Conservation (phyloP, 2,888 invertebrate genomes). For the Acleris laterana region DNA sequence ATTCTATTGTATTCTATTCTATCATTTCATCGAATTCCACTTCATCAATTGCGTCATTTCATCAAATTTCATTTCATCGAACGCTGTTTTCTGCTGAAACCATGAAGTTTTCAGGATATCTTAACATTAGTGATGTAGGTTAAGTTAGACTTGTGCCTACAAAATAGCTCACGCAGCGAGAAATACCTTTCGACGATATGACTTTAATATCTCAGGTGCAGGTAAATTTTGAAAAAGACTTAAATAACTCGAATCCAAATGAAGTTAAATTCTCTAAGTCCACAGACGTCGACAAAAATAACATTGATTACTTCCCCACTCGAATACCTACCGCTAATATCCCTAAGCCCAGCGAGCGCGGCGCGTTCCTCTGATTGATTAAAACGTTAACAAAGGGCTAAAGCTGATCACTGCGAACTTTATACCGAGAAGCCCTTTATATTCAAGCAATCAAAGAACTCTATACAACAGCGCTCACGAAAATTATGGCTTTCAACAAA, state of each 20-base stretch:
- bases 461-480: conserved; percentile 65
- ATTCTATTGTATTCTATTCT: no score
- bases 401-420: conserved; percentile 78
- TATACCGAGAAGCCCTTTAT: conserved; percentile 78
- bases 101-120: no score
- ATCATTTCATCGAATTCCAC: no score
- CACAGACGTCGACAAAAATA: neutral
- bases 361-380: conserved; percentile 76
- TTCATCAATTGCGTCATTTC: no score
- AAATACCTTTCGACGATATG: no score
- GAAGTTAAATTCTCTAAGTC: neutral
- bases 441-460: conserved; percentile 77
- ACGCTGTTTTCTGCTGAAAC: no score
- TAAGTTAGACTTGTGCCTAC: no score
- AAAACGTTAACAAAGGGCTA: conserved; percentile 82
- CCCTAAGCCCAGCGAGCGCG: conserved; percentile 45
- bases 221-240: neutral
- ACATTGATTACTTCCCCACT: conserved; percentile 28
- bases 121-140: no score
- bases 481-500: conserved; percentile 64
- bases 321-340: conserved; percentile 37
- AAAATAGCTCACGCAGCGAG: no score
- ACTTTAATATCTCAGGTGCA: no score
- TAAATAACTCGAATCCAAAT: neutral
- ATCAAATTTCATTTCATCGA: no score